Base-by-base conservation (phyloP, 2,797 vertebrate genomes). In the Diglossa cyanea region DNA sequence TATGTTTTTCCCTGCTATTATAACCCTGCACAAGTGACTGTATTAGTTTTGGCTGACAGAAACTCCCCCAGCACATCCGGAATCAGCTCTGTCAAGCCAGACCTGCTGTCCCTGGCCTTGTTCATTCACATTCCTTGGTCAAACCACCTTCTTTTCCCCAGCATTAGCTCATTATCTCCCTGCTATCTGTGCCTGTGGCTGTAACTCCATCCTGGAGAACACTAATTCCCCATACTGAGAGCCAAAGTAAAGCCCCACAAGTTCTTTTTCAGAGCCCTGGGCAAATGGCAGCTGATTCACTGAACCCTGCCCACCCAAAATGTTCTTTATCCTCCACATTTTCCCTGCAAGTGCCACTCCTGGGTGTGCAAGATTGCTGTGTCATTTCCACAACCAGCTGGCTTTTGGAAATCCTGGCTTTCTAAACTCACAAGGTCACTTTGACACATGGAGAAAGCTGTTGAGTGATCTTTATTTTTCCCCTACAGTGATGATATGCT, bases 151-250 rank as follows among this genome's bases (percentile, higher is more conserved):
- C 58, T 82, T 76, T 78, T 31, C 39, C 47, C 6, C 6, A 51
- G 71, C 63, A 44, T 47, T 74, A 63, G 14, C 17, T 79, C 4
- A 0, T 86, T 94, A 70, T 71, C 62, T 84, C 45, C 63, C 55
- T 93, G 44, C 47, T 86, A 4, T 62, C 83, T 84, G 57, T 74
- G 68, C 68, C 66, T 54, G 30, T 26, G 66, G 18, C 66, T 78
- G 66, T 58, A 88, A 78, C 79, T 76, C 78, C 88, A 88, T 66
- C 76, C 70, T 5, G 5, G 65, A 65, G n/a, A 82, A 7, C 74
- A 65, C n/a, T 50, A 42, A 71, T 61, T 95, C 83, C 63, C 37
- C 24, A 8, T 6, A 23, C 40, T 61, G 77, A 67, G 55, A 61
- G 77, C 26, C 63, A 73, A 79, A 76, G 31, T 5, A 47, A 85